Percentiles rank a stretch among this genome's conserved stretches.
Conservation (phyloP, 2,888 invertebrate genomes). For the Archips xylosteana region DNA sequence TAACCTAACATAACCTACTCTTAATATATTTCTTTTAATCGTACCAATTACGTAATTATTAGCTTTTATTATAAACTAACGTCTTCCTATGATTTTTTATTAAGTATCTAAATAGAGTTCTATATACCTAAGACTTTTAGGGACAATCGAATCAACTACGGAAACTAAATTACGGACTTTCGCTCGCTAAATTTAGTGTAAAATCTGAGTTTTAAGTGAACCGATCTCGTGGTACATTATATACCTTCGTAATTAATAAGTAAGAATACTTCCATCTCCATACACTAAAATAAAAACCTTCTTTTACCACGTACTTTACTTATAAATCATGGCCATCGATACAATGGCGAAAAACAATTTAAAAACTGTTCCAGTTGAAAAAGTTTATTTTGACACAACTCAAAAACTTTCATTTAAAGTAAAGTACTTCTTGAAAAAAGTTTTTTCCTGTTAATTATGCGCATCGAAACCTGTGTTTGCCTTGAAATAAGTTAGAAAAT, state of each 20-base stretch:
- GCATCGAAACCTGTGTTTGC: constrained; percentile 17
- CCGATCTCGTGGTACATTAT: too few relatives aligned
- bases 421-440: constrained; percentile 47
- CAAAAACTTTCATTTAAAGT: constrained; percentile 55
- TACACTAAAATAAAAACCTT: constrained; percentile 8
- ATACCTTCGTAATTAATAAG: too few relatives aligned
- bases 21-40: too few relatives aligned
- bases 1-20: too few relatives aligned
- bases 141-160: too few relatives aligned
- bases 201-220: background rate
- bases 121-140: too few relatives aligned
- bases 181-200: background rate
- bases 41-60: too few relatives aligned
- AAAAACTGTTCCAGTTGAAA: constrained; percentile 43
- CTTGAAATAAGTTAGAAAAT: background rate
- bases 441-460: constrained; percentile 40
- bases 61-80: too few relatives aligned
- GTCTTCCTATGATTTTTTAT: too few relatives aligned
- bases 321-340: constrained; percentile 45
- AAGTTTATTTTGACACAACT: constrained; percentile 60
- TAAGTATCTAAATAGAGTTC: too few relatives aligned
- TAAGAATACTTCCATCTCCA: constrained; percentile 54
- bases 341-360: constrained; percentile 46
- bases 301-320: background rate
- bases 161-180: too few relatives aligned